Conservation (phyloP, 2,888 invertebrate genomes). For the Ochropleura leucogaster region DNA sequence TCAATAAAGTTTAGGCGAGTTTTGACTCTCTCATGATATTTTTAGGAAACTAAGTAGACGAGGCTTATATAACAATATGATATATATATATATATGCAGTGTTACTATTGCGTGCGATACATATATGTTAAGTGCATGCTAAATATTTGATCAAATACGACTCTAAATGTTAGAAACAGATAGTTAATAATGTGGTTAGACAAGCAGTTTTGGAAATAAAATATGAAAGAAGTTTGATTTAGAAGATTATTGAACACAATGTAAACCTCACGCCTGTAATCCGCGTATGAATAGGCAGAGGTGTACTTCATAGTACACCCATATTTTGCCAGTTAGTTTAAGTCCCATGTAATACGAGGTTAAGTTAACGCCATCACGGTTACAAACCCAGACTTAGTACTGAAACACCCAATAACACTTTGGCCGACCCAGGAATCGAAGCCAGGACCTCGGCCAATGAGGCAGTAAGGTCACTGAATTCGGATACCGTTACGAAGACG, state of each 20-base stretch:
- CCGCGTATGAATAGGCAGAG: too few relatives aligned
- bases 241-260: too few relatives aligned
- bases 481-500: neutral
- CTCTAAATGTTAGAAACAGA: neutral
- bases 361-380: too few relatives aligned
- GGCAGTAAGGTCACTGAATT: neutral
- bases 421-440: too few relatives aligned
- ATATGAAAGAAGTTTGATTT: neutral
- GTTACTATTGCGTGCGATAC: conserved; percentile 3
- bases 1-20: neutral
- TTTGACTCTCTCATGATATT: neutral
- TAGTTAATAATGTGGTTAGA: conserved; percentile 9
- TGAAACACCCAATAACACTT: too few relatives aligned
- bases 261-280: too few relatives aligned
- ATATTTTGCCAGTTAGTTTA: too few relatives aligned
- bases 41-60: neutral
- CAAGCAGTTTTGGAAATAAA: conserved; percentile 12
- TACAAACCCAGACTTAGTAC: too few relatives aligned
- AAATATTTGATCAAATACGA: neutral
- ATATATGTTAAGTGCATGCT: conserved; percentile 38
- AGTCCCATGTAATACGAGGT: too few relatives aligned
- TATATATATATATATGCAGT: neutral
- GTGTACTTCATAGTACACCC: too few relatives aligned
- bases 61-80: neutral
- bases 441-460: too few relatives aligned